Percentiles rank a stretch among this genome's conserved stretches.
These are phyloP conservation scores for Limonius californicus DNA, from an alignment of 1,140 invertebrate genomes.

Conservation along the genomic window DNA sequence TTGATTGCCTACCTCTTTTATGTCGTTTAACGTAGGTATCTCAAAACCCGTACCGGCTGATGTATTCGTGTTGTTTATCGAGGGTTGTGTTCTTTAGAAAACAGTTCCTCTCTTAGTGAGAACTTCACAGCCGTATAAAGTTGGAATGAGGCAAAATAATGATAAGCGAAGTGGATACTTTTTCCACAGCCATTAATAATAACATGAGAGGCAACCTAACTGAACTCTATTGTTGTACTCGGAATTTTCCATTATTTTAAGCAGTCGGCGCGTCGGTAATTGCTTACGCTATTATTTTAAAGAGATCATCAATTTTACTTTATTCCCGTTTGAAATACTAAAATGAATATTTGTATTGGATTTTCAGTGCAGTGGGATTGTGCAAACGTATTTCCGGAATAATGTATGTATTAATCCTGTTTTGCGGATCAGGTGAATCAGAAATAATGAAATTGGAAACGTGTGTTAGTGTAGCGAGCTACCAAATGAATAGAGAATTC, in stretches of 20 bases:
- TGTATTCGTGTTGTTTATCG: not conserved
- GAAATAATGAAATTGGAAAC: not conserved
- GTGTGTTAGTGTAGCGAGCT: not conserved
- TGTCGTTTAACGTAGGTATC: not conserved
- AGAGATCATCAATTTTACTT: constrained; percentile 1
- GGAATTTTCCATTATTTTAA: constrained; percentile 1
- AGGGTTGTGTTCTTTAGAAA: not conserved
- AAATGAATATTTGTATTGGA: not conserved
- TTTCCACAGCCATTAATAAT: not conserved
- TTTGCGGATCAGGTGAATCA: not conserved
- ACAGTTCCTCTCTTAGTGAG: not conserved
- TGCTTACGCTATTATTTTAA: not conserved
- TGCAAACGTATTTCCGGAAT: no score
- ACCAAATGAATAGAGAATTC: not conserved
- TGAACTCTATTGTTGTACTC: not conserved
- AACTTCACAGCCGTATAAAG: not conserved
- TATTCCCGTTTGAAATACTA: not conserved
- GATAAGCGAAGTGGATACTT: not conserved
- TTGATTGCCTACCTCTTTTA: no score
- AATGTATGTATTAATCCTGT: not conserved
- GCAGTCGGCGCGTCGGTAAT: not conserved
- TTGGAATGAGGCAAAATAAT: not conserved
- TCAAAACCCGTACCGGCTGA: not conserved
- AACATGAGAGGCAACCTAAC: not conserved
- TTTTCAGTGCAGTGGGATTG: no score